These are phyloP conservation scores for Mallotus villosus DNA, from an alignment of 2,797 vertebrate genomes.

Conservation along the genomic window DNA sequence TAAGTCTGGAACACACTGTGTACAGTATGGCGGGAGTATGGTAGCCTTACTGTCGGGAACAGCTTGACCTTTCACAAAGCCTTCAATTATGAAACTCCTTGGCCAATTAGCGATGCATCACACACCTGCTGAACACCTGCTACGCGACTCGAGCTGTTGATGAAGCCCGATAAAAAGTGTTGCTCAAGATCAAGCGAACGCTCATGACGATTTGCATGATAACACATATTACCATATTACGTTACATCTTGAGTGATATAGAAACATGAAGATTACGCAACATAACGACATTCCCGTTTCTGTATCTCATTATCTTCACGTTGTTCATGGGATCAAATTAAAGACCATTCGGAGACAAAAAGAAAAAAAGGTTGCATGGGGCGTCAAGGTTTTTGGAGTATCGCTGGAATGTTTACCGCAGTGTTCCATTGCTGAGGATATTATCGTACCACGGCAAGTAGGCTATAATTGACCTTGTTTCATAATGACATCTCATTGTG, in stretches of 20 bases:
- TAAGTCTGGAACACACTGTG: no score
- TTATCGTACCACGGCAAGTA: conserved; percentile 82
- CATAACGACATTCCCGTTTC: conserved; percentile 64
- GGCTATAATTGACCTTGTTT: background rate
- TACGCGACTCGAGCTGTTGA: background rate
- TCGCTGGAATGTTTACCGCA: conserved; percentile 75
- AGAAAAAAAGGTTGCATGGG: conserved; percentile 37
- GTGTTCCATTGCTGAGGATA: conserved; percentile 78
- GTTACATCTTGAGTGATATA: background rate
- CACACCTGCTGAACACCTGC: background rate
- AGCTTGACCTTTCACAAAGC: no score
- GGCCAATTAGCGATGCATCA: background rate
- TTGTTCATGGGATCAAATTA: conserved; percentile 76
- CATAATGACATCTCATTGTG: background rate
- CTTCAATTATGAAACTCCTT: background rate
- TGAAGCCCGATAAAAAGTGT: no score
- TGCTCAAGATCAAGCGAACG: background rate
- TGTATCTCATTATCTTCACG: conserved; percentile 74
- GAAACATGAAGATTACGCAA: conserved; percentile 56
- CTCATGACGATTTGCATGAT: background rate
- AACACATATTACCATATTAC: background rate
- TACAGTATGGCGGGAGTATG: no score
- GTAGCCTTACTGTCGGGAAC: no score
- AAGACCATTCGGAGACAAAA: conserved; percentile 61
- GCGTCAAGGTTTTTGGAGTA: conserved; percentile 81